These are phyloP conservation scores for Atopsyche davidsoni DNA, from an alignment of 1,140 invertebrate genomes.

Conservation along the genomic window DNA sequence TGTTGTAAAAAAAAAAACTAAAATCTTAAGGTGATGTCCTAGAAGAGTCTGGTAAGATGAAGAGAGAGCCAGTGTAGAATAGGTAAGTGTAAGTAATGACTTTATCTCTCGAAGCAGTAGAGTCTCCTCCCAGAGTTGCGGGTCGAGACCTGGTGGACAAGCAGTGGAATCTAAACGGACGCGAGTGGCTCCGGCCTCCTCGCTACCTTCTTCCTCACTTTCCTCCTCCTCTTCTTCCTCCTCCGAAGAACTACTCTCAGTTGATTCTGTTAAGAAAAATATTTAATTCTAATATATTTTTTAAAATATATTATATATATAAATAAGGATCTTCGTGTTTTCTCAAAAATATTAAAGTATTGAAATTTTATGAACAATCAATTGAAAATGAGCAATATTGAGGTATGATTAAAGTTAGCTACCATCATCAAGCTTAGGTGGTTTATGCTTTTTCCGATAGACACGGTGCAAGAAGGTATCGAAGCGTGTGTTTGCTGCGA, in stretches of 20 bases:
- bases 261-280: too few relatives aligned
- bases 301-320: too few relatives aligned
- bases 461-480: slow-evolving; percentile 67
- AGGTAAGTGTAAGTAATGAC: slow-evolving; percentile 32
- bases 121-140: slow-evolving; percentile 58
- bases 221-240: slow-evolving; percentile 47
- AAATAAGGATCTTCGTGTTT: too few relatives aligned
- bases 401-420: slow-evolving; percentile 30
- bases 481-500: slow-evolving; percentile 64
- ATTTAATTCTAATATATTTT: too few relatives aligned
- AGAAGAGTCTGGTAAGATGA: too few relatives aligned
- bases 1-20: too few relatives aligned
- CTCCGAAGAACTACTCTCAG: neutral
- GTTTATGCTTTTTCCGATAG: slow-evolving; percentile 68
- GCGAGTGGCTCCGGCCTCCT: slow-evolving; percentile 54
- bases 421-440: slow-evolving; percentile 42
- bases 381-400: slow-evolving; percentile 1
- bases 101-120: slow-evolving; percentile 54
- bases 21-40: too few relatives aligned
- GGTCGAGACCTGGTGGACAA: slow-evolving; percentile 69
- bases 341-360: too few relatives aligned
- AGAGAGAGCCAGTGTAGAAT: too few relatives aligned
- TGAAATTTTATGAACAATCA: too few relatives aligned
- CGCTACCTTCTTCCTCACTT: slow-evolving; percentile 52
- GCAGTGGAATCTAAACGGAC: slow-evolving; percentile 65